These are phyloP conservation scores for Chesias legatella DNA, from an alignment of 2,888 invertebrate species.

Conservation along the genomic window DNA sequence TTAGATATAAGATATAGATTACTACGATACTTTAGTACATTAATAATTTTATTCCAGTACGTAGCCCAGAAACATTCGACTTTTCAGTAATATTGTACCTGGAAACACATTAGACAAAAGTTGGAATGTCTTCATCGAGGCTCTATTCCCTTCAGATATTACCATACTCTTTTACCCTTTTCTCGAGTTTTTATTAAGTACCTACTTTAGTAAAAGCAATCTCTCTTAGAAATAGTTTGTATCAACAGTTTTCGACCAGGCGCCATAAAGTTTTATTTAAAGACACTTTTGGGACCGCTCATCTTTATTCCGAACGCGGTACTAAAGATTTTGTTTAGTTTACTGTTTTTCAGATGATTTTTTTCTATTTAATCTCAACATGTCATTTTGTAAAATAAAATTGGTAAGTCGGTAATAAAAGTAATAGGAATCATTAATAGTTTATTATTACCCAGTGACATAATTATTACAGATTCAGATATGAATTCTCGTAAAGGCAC, in stretches of 20 bases:
- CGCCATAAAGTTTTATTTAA: constrained; percentile 41
- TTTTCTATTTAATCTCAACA: no score
- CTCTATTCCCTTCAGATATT: constrained; percentile 33
- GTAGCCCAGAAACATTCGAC: constrained; percentile 6
- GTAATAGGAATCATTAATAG: no score
- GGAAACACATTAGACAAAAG: constrained; percentile 35
- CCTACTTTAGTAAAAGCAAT: constrained; percentile 34
- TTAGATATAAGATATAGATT: no score
- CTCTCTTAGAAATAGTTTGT: constrained; percentile 33
- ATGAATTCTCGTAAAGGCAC: no score
- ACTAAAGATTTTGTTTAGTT: constrained; percentile 57
- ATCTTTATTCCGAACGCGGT: constrained; percentile 46
- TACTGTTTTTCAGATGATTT: constrained; percentile 33
- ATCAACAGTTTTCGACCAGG: constrained; percentile 20
- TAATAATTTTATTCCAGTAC: constrained; percentile 3
- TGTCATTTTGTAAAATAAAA: no score
- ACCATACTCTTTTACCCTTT: constrained; percentile 33
- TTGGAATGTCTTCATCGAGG: constrained; percentile 25
- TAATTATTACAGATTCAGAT: no score
- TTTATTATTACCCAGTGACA: no score
- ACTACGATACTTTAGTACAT: no score
- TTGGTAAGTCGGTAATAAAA: no score
- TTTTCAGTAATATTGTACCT: constrained; percentile 26
- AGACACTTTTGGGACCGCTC: constrained; percentile 45
- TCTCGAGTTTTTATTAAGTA: constrained; percentile 33